Evolutionary conservation across 1,140 invertebrate species (phyloP), one percentile per base, ranked within the genome.

Genomic region (Pollicipes pollicipes): DNA sequence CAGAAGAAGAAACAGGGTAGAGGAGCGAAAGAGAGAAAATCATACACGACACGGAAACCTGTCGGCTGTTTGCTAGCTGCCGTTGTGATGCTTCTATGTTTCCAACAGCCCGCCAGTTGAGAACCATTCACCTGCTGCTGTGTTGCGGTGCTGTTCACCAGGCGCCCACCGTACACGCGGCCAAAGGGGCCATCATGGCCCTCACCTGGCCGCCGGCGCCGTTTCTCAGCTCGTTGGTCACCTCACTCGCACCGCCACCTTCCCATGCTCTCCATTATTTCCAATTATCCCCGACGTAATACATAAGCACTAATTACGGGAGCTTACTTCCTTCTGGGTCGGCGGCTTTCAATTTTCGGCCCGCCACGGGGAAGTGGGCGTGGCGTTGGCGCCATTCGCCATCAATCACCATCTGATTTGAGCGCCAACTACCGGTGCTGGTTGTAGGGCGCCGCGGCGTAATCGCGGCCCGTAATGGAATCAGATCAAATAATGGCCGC

Each of bases 201-300:
- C n/a, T n/a, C n/a, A n/a, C n/a, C n/a, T n/a, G n/a, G n/a, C n/a
- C n/a, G n/a, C n/a, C n/a, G n/a, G 45, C 45, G 6, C 13, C 45
- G 45, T 13, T 58, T 58, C 45, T 58, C 45, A 24, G 45, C 45
- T 58, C 45, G 45, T 58, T 21, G 21, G 6, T 17, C 45, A 21
- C 45, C 45, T 21, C 45, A 21, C 10, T 3, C 13, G 6, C 45
- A 21, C 45, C 13, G 13, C 13, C 45, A 58, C 45, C 45, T 58
- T 58, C 45, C 45, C 45, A 58, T 58, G 45, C 45, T 10, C 45
- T 58, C 45, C 45, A 58, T 58, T 58, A 58, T 58, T 58, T 58
- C 45, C 45, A 58, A 58, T 58, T 58, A 58, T 58, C 45, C 45
- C 45, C 45, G 45, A 58, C 45, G 45, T 58, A 58, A 58, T 58